Evolutionary conservation across 2,888 invertebrate genomes (phyloP).

Genomic region (Drosophila peninsularis): DNA sequence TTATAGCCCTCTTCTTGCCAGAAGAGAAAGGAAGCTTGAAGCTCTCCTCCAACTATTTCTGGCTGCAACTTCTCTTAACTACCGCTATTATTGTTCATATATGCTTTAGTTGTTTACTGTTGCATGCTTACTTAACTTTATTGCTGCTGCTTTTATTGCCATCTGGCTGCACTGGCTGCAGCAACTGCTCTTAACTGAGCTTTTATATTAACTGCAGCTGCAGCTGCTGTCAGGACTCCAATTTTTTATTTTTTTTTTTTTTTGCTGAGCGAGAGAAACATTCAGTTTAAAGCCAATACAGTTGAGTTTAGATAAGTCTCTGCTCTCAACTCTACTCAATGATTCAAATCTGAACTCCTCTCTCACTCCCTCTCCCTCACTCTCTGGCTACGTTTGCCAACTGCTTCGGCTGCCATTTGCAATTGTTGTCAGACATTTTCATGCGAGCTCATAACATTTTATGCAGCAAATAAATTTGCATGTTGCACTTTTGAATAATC

Average conservation of each 20-base stretch:
- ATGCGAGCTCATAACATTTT: conserved; percentile 80
- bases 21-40: neutral
- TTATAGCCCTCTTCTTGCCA: neutral
- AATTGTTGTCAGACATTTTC: conserved; percentile 79
- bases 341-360: conserved; percentile 14
- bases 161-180: conserved; percentile 19
- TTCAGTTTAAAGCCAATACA: conserved; percentile 10
- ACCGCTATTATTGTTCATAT: conserved; percentile 26
- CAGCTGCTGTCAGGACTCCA: neutral
- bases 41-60: conserved; percentile 1
- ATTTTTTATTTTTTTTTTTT: too few relatives aligned
- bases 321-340: conserved; percentile 10
- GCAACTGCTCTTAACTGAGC: conserved; percentile 2
- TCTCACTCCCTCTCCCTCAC: too few relatives aligned
- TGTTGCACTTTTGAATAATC: conserved; percentile 80
- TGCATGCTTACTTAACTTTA: conserved; percentile 34
- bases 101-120: conserved; percentile 14
- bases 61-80: conserved; percentile 5
- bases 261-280: too few relatives aligned
- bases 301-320: neutral
- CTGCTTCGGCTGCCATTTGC: conserved; percentile 53
- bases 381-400: conserved; percentile 51
- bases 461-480: conserved; percentile 79
- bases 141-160: conserved; percentile 15
- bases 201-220: conserved; percentile 23